Evolutionary conservation across 2,797 vertebrate species (phyloP).

Genomic region (Oreonectes daqikongensis): DNA sequence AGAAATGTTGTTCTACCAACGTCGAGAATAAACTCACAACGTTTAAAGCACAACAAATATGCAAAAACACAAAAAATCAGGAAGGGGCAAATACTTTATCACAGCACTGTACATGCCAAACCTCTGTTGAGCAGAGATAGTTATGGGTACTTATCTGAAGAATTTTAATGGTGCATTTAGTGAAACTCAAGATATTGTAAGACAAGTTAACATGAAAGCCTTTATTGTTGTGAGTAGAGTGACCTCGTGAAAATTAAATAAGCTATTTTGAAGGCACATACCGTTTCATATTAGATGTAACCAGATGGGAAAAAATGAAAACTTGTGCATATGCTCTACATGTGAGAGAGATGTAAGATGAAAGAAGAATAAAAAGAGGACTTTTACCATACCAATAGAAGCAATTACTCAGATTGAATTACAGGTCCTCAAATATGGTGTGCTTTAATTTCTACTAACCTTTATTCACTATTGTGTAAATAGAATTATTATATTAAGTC

Average conservation of each 20-base stretch:
- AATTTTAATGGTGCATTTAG: not conserved
- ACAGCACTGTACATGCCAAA: not conserved
- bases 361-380: not conserved
- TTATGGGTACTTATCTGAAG: not conserved
- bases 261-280: conserved; percentile 57
- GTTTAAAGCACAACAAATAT: too few species aligned
- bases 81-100: too few species aligned
- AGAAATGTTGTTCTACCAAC: too few species aligned
- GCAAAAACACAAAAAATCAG: too few species aligned
- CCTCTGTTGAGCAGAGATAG: not conserved
- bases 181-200: not conserved
- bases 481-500: too few species aligned
- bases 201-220: not conserved
- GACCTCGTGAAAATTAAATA: conserved; percentile 46
- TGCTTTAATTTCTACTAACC: too few species aligned
- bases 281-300: conserved; percentile 53
- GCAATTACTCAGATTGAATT: too few species aligned
- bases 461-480: too few species aligned
- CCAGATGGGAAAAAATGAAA: not conserved
- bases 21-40: too few species aligned
- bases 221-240: conserved; percentile 11
- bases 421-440: too few species aligned
- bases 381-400: too few species aligned
- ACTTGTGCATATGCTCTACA: not conserved
- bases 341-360: not conserved